Base-by-base conservation (phyloP, 2,888 invertebrate genomes). In the Iselma pallidipennis region DNA sequence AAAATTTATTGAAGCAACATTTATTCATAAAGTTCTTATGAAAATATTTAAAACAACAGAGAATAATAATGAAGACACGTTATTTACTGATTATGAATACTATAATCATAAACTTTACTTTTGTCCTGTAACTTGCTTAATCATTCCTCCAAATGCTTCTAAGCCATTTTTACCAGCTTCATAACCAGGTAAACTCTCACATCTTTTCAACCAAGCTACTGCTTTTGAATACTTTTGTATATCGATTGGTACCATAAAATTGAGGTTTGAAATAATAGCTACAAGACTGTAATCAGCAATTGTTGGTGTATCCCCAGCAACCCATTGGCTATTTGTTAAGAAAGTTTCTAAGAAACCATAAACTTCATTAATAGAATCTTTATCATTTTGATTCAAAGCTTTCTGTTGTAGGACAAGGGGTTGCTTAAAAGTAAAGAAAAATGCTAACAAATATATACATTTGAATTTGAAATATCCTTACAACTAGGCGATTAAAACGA, bases 261-360 rank as follows among this genome's bases (percentile, higher is more conserved):
- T 57, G 19, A 65, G 48, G 1, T 66, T 57, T 2, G 68, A 66
- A 31, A 71, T 62, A 0, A 70, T 64, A 7, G 72, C 55, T 21
- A 69, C 48, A 14, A 71, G 55, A 52, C 66, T 68, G 45, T 58
- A 59, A 56, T 76, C n/a, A n/a, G n/a, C n/a, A n/a, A n/a, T n/a
- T n/a, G n/a, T n/a, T n/a, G n/a, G n/a, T n/a, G n/a, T n/a, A 50
- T 85, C 80, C 0, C 83, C 84, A 21, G 85, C 85, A 50, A 86
- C 75, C 77, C 83, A 88, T 31, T 83, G 79, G 1, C 81, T 78
- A 4, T 77, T 80, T 3, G 77, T 76, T 0, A 87, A 79, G 64
- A 84, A 85, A 4, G 72, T 73, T 66, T 87, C 85, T 29, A 85
- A 55, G 56, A 83, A 82, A 1, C 68, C 77, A 57, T 86, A 83